Evolutionary conservation across 2,888 invertebrate species (phyloP).

Genomic region (Lucinisca nassula): DNA sequence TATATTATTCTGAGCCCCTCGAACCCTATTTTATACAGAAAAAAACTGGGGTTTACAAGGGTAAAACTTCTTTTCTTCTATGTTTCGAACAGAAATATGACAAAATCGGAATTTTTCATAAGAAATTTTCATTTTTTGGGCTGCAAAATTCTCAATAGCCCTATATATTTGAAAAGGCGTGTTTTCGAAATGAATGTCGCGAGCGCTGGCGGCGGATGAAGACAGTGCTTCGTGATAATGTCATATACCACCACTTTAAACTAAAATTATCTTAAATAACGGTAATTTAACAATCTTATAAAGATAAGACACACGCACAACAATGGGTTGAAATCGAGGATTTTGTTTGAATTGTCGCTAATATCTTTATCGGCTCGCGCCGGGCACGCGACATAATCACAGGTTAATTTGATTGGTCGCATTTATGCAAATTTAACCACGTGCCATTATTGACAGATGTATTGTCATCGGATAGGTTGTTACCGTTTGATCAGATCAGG

Average conservation of each 20-base stretch:
- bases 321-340: slow-evolving; percentile 8
- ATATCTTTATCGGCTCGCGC: slow-evolving; percentile 50
- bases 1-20: no score
- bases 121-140: no score
- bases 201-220: not conserved
- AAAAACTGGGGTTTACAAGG: no score
- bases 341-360: slow-evolving; percentile 13
- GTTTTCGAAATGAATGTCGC: no score
- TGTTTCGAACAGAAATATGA: no score
- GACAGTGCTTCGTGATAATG: not conserved
- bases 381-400: slow-evolving; percentile 67
- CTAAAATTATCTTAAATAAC: slow-evolving; percentile 5
- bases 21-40: no score
- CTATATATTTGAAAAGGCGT: no score
- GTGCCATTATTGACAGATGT: slow-evolving; percentile 21
- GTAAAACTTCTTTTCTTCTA: no score
- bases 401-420: slow-evolving; percentile 69
- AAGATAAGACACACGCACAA: not conserved
- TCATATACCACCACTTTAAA: not conserved
- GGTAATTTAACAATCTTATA: slow-evolving; percentile 8
- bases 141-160: no score
- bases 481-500: not conserved
- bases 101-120: no score
- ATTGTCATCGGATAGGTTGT: slow-evolving; percentile 4
- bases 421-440: slow-evolving; percentile 30